Conservation (phyloP, 2,113 vertebrate genomes). For the Perognathus longimembris region DNA sequence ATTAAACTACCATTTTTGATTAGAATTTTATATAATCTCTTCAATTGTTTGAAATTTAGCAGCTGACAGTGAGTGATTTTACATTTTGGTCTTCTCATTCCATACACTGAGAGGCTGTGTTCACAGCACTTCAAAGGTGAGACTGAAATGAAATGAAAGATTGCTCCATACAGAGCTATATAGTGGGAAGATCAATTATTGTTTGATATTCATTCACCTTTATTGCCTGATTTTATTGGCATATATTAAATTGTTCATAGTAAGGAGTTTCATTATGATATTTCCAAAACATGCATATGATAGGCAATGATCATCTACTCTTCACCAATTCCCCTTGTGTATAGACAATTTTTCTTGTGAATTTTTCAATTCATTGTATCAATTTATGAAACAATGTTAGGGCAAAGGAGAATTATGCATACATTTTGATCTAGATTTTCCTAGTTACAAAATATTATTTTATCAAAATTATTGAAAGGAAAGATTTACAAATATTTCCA, state of each 20-base stretch:
- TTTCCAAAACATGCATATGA: too few relatives aligned
- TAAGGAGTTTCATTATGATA: too few relatives aligned
- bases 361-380: not conserved
- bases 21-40: not conserved
- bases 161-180: not conserved
- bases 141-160: not conserved
- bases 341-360: not conserved
- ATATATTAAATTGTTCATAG: too few relatives aligned
- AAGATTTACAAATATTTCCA: not conserved
- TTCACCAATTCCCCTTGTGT: not conserved
- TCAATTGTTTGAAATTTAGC: not conserved
- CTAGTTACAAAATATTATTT: not conserved
- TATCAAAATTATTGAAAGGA: not conserved
- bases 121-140: constrained; percentile 37
- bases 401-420: not conserved
- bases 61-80: not conserved
- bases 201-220: too few relatives aligned
- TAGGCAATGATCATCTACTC: not conserved
- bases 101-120: not conserved
- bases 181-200: not conserved
- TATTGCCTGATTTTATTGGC: too few relatives aligned
- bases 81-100: not conserved
- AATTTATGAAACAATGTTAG: not conserved
- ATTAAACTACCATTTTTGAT: not conserved
- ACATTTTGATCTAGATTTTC: not conserved